These are phyloP conservation scores for Platorchestia sp. DNA, from an alignment of 1,140 invertebrate species.

Conservation along the genomic window DNA sequence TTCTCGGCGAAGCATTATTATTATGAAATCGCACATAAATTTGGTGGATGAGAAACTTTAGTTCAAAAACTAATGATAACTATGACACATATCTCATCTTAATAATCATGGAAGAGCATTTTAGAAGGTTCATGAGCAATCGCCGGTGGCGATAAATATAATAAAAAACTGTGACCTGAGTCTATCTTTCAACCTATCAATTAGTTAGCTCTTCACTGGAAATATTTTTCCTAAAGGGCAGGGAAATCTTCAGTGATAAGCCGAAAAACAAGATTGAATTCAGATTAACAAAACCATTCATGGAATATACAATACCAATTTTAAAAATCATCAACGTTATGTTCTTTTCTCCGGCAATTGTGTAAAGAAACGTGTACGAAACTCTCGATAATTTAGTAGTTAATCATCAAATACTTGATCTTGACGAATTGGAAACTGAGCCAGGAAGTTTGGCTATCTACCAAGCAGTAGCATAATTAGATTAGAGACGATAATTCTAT, in stretches of 20 bases:
- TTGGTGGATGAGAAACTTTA: neutral
- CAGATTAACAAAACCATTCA: neutral
- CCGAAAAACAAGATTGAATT: neutral
- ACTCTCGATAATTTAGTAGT: neutral
- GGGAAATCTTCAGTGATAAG: too few species aligned
- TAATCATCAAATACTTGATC: neutral
- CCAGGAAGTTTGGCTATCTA: neutral
- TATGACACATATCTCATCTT: too few species aligned
- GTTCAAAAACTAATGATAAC: neutral
- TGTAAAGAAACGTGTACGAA: neutral
- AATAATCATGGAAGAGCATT: too few species aligned
- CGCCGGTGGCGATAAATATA: too few species aligned
- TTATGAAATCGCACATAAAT: neutral
- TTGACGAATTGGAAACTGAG: neutral
- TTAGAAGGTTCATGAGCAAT: too few species aligned
- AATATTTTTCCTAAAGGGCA: too few species aligned
- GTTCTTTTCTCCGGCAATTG: too few species aligned
- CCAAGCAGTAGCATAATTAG: neutral
- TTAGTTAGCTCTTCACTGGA: too few species aligned
- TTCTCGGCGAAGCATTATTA: neutral
- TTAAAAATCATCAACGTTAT: too few species aligned
- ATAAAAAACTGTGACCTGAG: too few species aligned
- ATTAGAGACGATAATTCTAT: neutral
- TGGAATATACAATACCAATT: neutral
- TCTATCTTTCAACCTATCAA: too few species aligned